These are phyloP conservation scores for Synanthedon formicaeformis DNA, from an alignment of 2,888 invertebrate genomes.

Conservation along the genomic window DNA sequence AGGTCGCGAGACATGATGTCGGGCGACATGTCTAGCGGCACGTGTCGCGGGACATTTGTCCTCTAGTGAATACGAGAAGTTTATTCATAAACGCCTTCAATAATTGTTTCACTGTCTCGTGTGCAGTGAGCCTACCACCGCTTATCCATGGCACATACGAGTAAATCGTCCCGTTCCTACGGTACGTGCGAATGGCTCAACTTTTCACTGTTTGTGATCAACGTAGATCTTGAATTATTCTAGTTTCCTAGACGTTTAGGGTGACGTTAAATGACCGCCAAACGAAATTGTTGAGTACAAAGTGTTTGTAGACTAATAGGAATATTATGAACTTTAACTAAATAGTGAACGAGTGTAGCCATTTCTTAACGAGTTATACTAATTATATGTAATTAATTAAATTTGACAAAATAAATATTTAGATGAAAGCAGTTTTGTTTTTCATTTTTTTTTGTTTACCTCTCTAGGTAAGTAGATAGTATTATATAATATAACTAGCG, in stretches of 20 bases:
- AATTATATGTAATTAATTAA: conserved; percentile 26
- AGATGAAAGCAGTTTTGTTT: conserved; percentile 34
- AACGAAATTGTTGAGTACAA: conserved; percentile 61
- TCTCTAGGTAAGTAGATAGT: too few species aligned
- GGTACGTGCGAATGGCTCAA: background rate
- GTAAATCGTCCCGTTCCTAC: too few species aligned
- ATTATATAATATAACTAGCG: too few species aligned
- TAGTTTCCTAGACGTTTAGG: background rate
- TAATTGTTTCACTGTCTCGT: too few species aligned
- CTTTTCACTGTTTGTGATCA: conserved; percentile 8
- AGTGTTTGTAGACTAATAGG: conserved; percentile 32
- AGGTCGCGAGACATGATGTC: too few species aligned
- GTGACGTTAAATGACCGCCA: conserved; percentile 22
- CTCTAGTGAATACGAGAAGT: too few species aligned
- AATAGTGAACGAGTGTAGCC: conserved; percentile 33
- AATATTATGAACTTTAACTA: conserved; percentile 17
- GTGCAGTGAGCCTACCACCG: too few species aligned
- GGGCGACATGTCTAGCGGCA: too few species aligned
- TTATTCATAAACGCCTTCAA: too few species aligned
- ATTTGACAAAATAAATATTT: conserved; percentile 54
- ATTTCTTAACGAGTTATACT: conserved; percentile 38
- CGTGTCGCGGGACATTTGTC: too few species aligned
- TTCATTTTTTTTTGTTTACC: conserved; percentile 9
- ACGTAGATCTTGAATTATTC: conserved; percentile 1
- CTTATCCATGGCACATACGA: too few species aligned